A percentile compares a stretch with the other conserved stretches of the same genome.
Conservation (phyloP, 1,140 invertebrate genomes). For the Octopus bimaculoides region DNA sequence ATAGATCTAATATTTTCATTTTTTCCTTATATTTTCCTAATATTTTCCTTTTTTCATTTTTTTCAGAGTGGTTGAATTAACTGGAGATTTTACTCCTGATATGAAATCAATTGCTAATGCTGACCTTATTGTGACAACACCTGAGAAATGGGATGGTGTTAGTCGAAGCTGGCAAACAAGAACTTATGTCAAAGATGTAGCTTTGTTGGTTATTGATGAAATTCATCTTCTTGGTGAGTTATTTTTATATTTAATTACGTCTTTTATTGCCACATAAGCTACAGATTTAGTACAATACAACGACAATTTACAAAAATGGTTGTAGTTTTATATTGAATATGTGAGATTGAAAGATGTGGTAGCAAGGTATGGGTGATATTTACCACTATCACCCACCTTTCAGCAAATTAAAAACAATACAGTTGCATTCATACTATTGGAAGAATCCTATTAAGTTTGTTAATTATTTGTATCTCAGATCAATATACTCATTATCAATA, state of each 20-base stretch:
- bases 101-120: constrained; percentile 78
- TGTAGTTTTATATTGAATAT: no score
- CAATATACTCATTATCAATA: no score
- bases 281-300: no score
- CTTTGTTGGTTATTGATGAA: constrained; percentile 95
- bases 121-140: constrained; percentile 95
- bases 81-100: constrained; percentile 94
- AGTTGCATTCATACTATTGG: no score
- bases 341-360: no score
- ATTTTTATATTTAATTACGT: not conserved
- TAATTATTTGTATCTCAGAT: no score
- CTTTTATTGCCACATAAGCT: no score
- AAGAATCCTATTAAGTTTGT: no score
- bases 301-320: no score
- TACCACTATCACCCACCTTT: no score
- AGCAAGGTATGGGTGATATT: no score
- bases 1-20: not conserved
- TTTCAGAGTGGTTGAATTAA: constrained; percentile 87
- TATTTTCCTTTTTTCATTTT: not conserved
- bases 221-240: constrained; percentile 88
- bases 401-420: no score
- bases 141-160: constrained; percentile 99
- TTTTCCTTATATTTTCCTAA: not conserved
- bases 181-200: constrained; percentile 88
- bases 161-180: constrained; percentile 96